Conservation (phyloP, 2,113 vertebrate species). For the Noctilio leporinus region DNA sequence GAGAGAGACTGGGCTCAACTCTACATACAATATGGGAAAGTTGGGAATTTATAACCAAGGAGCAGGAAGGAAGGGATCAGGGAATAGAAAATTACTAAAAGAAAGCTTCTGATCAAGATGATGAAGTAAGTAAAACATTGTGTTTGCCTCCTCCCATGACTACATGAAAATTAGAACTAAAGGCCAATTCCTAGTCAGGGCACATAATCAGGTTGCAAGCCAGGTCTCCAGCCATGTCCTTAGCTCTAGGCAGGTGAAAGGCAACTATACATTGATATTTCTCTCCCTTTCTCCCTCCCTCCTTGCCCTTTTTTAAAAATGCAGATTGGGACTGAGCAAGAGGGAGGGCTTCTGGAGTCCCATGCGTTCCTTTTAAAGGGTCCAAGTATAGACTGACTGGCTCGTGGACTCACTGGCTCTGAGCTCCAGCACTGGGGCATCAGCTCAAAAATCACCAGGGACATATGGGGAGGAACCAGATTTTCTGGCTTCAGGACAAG, state of each 20-base stretch:
- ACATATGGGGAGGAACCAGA: no score
- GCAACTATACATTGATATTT: no score
- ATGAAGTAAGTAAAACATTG: background rate
- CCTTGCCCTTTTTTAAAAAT: no score
- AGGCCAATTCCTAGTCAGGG: no score
- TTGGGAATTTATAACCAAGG: background rate
- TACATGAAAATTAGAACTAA: background rate
- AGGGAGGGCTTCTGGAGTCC: background rate
- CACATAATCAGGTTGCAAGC: no score
- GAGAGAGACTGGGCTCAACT: background rate
- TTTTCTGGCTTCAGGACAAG: no score
- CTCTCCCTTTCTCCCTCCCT: no score
- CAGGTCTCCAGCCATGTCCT: no score
- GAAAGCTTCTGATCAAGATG: background rate
- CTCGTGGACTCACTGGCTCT: background rate
- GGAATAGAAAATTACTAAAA: background rate
- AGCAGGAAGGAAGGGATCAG: background rate
- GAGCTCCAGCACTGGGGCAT: background rate
- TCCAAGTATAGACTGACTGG: background rate
- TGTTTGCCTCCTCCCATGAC: background rate
- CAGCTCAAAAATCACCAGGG: background rate
- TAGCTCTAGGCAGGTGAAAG: no score
- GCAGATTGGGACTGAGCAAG: no score
- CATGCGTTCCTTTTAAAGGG: background rate
- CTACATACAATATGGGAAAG: background rate